Percentiles rank a stretch among this genome's conserved stretches.
Evolutionary conservation across 2,888 invertebrate species (phyloP).

Genomic region (Meteorus colon): DNA sequence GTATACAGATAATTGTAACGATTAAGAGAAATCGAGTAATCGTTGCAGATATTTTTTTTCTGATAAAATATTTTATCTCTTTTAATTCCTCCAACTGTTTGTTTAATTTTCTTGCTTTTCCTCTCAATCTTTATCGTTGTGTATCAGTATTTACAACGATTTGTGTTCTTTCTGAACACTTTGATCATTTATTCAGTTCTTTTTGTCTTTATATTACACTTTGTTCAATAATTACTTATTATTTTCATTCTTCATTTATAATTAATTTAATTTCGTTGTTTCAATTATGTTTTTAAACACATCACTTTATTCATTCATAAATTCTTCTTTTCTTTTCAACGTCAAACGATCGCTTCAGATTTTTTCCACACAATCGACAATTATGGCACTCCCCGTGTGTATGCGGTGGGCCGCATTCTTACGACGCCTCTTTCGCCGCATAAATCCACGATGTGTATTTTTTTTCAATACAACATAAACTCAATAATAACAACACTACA

Average conservation of each 20-base stretch:
- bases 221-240: too few species aligned
- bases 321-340: background rate
- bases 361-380: background rate
- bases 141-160: too few species aligned
- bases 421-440: slow-evolving; percentile 9
- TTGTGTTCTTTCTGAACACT: too few species aligned
- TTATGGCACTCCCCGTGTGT: slow-evolving; percentile 16
- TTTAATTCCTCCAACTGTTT: too few species aligned
- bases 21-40: background rate
- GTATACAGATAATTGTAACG: background rate
- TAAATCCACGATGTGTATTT: slow-evolving; percentile 20
- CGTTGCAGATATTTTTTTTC: background rate
- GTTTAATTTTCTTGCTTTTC: too few species aligned
- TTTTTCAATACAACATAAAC: background rate
- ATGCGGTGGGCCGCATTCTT: slow-evolving; percentile 22
- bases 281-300: too few species aligned
- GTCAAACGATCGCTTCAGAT: background rate
- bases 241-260: too few species aligned
- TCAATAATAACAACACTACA: background rate
- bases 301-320: background rate
- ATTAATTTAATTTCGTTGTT: too few species aligned
- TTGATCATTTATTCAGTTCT: too few species aligned
- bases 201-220: too few species aligned
- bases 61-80: too few species aligned
- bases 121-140: too few species aligned